Base-by-base conservation (phyloP, 2,797 vertebrate species). In the Takifugu rubripes region DNA sequence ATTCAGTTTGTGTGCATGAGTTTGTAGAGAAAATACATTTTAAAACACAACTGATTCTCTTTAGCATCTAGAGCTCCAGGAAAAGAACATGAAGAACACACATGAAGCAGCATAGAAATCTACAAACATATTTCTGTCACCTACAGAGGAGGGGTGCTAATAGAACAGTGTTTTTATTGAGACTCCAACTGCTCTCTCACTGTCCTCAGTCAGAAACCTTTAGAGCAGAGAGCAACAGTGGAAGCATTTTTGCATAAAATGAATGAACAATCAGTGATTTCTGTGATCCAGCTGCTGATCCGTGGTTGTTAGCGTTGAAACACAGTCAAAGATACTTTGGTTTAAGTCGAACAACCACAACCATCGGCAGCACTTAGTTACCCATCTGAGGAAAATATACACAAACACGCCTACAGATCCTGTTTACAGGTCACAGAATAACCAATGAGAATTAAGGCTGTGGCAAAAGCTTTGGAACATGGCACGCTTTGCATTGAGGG, bases 321-420 rank as follows among this genome's bases (percentile, higher is more conserved):
- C 7, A 47, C 11, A 7, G 5, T 49, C n/a, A 50, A 49, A 60
- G 31, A 46, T 3, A 2, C 56, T 75, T 68, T 52, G 46, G 56
- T 61, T 64, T 47, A 46, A 66, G 40, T 75, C 50, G 43, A 29
- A 70, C 64, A 61, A 47, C 10, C 57, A 11, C 68, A 72, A 64
- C 27, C 57, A 73, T 44, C 75, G 79, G 81, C 72, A 84, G 69
- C 51, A 62, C 48, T 55, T 67, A 53, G 62, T 63, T 67, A 72
- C 43, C 49, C 68, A 47, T 21, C 25, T 3, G 21, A 21, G 21
- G 10, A 48, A 14, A 21, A 40, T 3, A 40, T 24, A 63, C 27
- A 72, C 46, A 74, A 62, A 78, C 72, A 69, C 60, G 46, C 56
- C 54, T 47, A 26, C 9, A 42, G 62, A 68, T 59, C 61, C 5